Base-by-base conservation (phyloP, 1,140 invertebrate species). In the Muscidifurax raptorellus region DNA sequence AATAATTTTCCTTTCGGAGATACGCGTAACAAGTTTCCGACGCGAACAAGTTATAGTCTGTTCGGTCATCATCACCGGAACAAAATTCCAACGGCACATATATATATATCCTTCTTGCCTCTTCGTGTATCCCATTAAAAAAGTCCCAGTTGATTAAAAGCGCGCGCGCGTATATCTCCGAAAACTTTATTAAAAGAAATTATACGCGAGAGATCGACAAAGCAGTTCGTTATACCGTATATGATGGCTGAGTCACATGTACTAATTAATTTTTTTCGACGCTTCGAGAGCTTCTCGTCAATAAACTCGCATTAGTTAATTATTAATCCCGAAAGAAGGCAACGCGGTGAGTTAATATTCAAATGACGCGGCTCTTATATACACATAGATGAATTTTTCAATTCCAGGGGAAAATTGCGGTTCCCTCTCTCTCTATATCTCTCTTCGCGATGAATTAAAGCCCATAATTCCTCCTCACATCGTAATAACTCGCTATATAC, bases 401-500 rank as follows among this genome's bases (percentile, higher is more conserved):
- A 59, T 59, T 59, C 52, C 52, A 7, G 18, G 52, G 7, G 52
- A 59, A 59, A 59, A 59, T 59, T 59, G 52, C 52, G 7, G 36
- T 40, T 40, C 36, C 0, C 36, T 32, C 47, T 52, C 47, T 13
- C 47, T 52, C 47, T 52, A 12, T 52, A 1, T 52, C 18, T 52
- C 47, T 59, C 52, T 2, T 27, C 18, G 28, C 25, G 28, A 78
- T 78, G 47, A 78, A 78, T 78, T 78, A 78, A 78, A 30, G 52
- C 12, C 76, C 52, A 66, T 79, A 52, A 59, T 59, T 59, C 18
- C 52, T 59, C 22, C 22, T 59, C 32, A 77, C 15, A 64, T 77
- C 47, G 22, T 30, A 77, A 77, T 77, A 77, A 77, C 59, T 64
- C 75, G 5, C 22, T 40, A 10, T 40, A 40, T 40, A 40, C 36